These are phyloP conservation scores for Epinotia nisella DNA, from an alignment of 2,888 invertebrate genomes.

Conservation along the genomic window DNA sequence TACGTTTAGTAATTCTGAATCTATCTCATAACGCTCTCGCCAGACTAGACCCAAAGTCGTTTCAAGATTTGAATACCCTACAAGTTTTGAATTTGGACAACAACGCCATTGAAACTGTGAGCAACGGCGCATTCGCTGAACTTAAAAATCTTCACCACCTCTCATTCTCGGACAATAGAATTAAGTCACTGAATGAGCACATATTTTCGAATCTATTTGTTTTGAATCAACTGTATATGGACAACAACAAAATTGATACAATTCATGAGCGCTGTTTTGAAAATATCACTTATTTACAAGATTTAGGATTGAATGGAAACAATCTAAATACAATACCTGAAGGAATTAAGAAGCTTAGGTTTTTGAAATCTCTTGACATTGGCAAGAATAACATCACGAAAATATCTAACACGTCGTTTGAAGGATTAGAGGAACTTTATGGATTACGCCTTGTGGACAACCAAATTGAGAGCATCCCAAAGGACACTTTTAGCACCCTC, in stretches of 20 bases:
- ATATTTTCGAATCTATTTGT: constrained; percentile 90
- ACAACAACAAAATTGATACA: constrained; percentile 88
- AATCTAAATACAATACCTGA: constrained; percentile 87
- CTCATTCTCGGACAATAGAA: constrained; percentile 88
- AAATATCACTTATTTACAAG: constrained; percentile 91
- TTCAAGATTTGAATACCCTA: constrained; percentile 89
- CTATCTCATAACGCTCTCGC: constrained; percentile 89
- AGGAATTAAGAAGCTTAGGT: constrained; percentile 87
- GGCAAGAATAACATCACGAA: constrained; percentile 91
- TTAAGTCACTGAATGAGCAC: constrained; percentile 87
- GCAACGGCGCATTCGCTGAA: constrained; percentile 89
- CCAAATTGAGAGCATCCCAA: constrained; percentile 88
- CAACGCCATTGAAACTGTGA: constrained; percentile 88
- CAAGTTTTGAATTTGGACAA: constrained; percentile 90
- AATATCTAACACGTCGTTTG: constrained; percentile 89
- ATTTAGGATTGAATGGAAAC: constrained; percentile 91
- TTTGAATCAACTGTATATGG: constrained; percentile 89
- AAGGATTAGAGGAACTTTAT: constrained; percentile 89
- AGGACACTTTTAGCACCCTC: constrained; percentile 89
- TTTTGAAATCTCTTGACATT: constrained; percentile 90
- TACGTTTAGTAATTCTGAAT: constrained; percentile 89
- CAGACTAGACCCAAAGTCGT: constrained; percentile 88
- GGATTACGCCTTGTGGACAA: constrained; percentile 92
- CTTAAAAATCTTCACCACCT: constrained; percentile 90
- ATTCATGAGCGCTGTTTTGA: constrained; percentile 89